Percentiles rank a stretch among this genome's conserved stretches.
Conservation (phyloP, 2,888 invertebrate species). For the Ctenicera cuprea region DNA sequence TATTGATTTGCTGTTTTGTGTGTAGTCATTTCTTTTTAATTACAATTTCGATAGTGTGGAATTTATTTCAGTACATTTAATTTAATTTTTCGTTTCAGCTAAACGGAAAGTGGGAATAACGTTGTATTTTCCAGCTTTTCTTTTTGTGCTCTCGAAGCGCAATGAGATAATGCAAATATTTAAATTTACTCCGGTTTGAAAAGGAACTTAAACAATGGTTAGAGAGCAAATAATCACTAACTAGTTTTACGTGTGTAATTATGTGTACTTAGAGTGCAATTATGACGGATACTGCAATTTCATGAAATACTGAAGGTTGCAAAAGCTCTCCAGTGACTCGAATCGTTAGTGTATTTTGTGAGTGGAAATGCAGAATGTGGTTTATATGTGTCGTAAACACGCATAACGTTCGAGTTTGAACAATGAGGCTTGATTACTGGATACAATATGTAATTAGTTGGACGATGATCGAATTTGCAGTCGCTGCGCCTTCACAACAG, state of each 20-base stretch:
- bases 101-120: too few relatives aligned
- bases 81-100: too few relatives aligned
- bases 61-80: not conserved
- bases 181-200: too few relatives aligned
- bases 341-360: constrained; percentile 8
- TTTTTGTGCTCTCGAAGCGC: too few relatives aligned
- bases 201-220: too few relatives aligned
- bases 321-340: constrained; percentile 4
- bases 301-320: not conserved
- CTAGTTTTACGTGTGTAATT: not conserved
- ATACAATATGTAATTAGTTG: constrained; percentile 59
- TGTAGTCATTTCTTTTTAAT: not conserved
- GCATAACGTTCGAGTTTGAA: constrained; percentile 51
- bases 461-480: constrained; percentile 55
- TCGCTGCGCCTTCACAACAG: constrained; percentile 53
- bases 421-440: constrained; percentile 60
- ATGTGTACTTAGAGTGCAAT: not conserved
- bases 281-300: not conserved
- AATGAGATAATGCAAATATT: too few relatives aligned
- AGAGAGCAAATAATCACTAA: not conserved
- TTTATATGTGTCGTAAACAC: constrained; percentile 45
- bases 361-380: constrained; percentile 39
- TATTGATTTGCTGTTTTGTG: constrained; percentile 2
- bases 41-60: not conserved
- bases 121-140: too few relatives aligned